Percentiles rank a stretch among this genome's conserved stretches.
Conservation (phyloP, 2,113 vertebrate genomes). For the Arothron firmamentum region DNA sequence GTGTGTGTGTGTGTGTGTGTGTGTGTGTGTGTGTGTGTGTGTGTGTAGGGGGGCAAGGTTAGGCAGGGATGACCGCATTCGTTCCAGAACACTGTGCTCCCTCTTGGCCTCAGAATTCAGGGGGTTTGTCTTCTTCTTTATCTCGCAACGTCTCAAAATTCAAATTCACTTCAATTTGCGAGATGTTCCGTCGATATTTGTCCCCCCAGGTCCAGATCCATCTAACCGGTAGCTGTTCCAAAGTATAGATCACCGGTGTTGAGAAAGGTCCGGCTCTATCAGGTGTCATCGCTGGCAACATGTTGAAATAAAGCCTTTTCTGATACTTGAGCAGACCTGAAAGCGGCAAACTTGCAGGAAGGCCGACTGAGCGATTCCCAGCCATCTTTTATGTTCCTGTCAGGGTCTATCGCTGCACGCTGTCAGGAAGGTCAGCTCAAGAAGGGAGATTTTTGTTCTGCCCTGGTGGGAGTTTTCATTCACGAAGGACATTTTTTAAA, state of each 20-base stretch:
- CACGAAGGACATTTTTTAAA: too few species aligned
- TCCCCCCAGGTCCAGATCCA: too few species aligned
- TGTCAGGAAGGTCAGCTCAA: slow-evolving; percentile 59
- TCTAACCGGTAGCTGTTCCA: too few species aligned
- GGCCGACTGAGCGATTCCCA: slow-evolving; percentile 68
- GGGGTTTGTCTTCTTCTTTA: slow-evolving; percentile 25
- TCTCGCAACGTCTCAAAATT: slow-evolving; percentile 29
- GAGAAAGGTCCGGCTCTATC: slow-evolving; percentile 48
- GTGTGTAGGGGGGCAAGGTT: slow-evolving; percentile 23
- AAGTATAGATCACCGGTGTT: slow-evolving; percentile 14
- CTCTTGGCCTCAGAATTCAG: slow-evolving; percentile 26
- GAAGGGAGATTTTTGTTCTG: slow-evolving; percentile 57
- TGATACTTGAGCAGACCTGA: slow-evolving; percentile 68
- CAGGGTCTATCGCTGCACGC: slow-evolving; percentile 56
- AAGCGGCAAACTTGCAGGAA: slow-evolving; percentile 75
- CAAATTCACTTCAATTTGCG: background rate
- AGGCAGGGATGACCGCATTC: slow-evolving; percentile 60
- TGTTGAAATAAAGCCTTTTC: slow-evolving; percentile 28
- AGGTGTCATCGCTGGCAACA: slow-evolving; percentile 54
- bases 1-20: background rate
- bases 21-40: too few species aligned
- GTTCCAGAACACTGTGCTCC: slow-evolving; percentile 35
- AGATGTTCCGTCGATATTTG: too few species aligned
- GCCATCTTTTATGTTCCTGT: slow-evolving; percentile 66
- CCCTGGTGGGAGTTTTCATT: slow-evolving; percentile 45